Conservation (phyloP, 2,113 vertebrate species). For the Nothoprocta pentlandii region DNA sequence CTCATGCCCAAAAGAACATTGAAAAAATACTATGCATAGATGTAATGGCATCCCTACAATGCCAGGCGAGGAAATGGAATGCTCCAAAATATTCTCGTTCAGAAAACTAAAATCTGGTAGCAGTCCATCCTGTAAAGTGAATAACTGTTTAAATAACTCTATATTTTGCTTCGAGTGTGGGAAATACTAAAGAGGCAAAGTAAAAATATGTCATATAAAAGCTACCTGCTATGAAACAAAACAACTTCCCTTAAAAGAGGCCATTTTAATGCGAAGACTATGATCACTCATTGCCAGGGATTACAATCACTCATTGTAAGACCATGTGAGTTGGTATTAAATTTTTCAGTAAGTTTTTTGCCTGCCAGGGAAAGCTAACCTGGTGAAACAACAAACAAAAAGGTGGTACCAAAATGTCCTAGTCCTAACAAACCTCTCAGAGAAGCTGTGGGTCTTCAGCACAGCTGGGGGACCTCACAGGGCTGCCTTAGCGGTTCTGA, state of each 20-base stretch:
- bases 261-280: not conserved
- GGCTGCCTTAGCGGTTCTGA: not conserved
- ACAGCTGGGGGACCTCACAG: not conserved
- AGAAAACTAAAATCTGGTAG: not conserved
- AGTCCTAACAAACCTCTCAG: not conserved
- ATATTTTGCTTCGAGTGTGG: not conserved
- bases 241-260: not conserved
- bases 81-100: not conserved
- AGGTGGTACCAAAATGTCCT: not conserved
- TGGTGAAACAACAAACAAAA: not conserved
- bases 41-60: not conserved
- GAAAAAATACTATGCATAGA: not conserved
- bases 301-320: not conserved
- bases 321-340: not conserved
- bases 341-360: conserved; percentile 15
- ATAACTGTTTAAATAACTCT: not conserved
- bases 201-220: not conserved
- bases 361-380: not conserved
- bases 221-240: not conserved
- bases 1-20: not conserved
- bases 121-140: not conserved
- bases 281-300: not conserved
- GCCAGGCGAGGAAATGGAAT: not conserved
- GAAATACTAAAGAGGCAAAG: not conserved
- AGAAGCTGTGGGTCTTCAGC: not conserved